These are phyloP conservation scores for Colistium nudipinnis DNA, from an alignment of 2,113 vertebrate species.

Conservation along the genomic window DNA sequence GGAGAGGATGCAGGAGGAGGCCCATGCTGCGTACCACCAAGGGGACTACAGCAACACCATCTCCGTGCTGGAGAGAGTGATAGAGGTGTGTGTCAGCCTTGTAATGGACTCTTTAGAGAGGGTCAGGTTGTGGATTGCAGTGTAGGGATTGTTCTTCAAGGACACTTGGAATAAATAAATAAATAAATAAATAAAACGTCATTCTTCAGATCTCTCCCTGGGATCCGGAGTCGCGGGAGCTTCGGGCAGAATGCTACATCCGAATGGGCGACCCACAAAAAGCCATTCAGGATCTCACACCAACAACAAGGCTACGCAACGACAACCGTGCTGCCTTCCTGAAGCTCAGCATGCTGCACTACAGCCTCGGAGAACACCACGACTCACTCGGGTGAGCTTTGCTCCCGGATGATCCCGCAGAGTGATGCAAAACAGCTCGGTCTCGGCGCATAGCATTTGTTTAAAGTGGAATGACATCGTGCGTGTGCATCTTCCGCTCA, in stretches of 20 bases:
- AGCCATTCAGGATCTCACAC: conserved; percentile 85
- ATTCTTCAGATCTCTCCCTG: conserved; percentile 82
- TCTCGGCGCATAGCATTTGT: not conserved
- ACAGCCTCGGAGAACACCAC: conserved; percentile 83
- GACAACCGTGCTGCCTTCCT: conserved; percentile 87
- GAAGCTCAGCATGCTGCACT: conserved; percentile 84
- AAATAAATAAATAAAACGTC: not conserved
- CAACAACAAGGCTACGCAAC: conserved; percentile 81
- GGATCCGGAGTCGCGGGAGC: conserved; percentile 84
- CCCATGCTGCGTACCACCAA: conserved; percentile 71
- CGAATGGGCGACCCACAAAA: conserved; percentile 82
- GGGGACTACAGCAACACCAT: conserved; percentile 79
- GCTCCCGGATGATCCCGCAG: not conserved
- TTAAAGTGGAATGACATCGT: not conserved
- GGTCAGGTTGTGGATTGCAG: not conserved
- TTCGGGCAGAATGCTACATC: conserved; percentile 84
- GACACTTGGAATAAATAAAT: too few relatives aligned
- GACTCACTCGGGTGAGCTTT: conserved; percentile 82
- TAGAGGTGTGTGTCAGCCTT: conserved; percentile 75
- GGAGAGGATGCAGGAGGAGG: conserved; percentile 79
- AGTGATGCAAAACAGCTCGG: conserved; percentile 25
- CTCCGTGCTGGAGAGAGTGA: conserved; percentile 76
- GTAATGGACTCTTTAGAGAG: not conserved
- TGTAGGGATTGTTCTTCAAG: too few relatives aligned
- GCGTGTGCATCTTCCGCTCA: not conserved